A percentile compares a stretch with the other conserved stretches of the same genome.
Conservation (phyloP, 2,113 vertebrate species). For the Gasterosteus nipponicus region DNA sequence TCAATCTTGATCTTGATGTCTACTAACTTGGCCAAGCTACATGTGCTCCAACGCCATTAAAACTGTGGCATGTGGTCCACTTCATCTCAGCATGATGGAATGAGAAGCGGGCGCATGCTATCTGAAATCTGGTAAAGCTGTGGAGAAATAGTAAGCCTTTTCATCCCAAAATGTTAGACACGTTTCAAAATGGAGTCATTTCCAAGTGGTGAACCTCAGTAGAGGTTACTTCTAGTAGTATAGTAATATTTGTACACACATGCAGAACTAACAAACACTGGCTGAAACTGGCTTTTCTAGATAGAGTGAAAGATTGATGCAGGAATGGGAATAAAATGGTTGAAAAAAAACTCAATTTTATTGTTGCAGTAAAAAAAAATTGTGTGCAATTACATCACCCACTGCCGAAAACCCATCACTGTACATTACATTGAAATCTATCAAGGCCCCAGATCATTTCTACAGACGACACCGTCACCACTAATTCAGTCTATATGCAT, state of each 20-base stretch:
- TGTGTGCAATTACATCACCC: too few relatives aligned
- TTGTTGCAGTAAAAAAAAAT: neutral
- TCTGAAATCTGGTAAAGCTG: neutral
- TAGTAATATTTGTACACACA: too few relatives aligned
- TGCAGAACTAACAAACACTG: neutral
- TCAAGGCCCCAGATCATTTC: too few relatives aligned
- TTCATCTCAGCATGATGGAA: constrained; percentile 18
- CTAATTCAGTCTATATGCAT: too few relatives aligned
- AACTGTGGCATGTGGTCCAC: constrained; percentile 39
- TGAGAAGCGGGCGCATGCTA: neutral
- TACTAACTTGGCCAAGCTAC: constrained; percentile 43
- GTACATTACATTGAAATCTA: too few relatives aligned
- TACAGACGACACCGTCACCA: too few relatives aligned
- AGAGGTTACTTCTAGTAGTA: neutral
- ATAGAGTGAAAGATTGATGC: neutral
- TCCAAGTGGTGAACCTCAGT: neutral
- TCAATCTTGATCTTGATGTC: constrained; percentile 62
- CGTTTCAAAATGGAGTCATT: constrained; percentile 1
- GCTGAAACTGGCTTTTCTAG: neutral
- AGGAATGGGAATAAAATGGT: neutral
- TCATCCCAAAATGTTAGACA: neutral
- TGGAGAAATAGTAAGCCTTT: neutral
- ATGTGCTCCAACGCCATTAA: constrained; percentile 41
- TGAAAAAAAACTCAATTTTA: neutral
- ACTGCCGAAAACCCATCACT: too few relatives aligned